Evolutionary conservation across 2,888 invertebrate species (phyloP).

Genomic region (Idaea dimidiata): DNA sequence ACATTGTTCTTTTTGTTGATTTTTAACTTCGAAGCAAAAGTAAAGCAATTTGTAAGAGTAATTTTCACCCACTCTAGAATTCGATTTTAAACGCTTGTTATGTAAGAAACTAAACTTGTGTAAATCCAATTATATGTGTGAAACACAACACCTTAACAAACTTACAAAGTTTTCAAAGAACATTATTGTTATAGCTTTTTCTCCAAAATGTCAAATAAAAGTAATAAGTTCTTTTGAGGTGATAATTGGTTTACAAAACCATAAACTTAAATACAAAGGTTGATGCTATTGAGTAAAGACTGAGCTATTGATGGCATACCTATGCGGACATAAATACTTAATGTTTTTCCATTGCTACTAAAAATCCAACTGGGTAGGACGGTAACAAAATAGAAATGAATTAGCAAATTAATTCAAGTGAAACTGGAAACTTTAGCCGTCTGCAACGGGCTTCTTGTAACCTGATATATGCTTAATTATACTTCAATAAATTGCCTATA

Average conservation of each 20-base stretch:
- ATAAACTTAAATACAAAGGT: not conserved
- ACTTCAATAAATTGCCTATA: not conserved
- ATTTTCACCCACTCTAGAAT: not conserved
- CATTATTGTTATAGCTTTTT: slow-evolving; percentile 1
- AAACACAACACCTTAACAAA: slow-evolving; percentile 4
- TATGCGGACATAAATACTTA: not conserved
- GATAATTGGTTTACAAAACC: slow-evolving; percentile 4
- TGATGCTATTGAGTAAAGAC: not conserved
- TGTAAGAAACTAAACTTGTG: not conserved
- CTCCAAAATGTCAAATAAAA: slow-evolving; percentile 9
- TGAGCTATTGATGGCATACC: not conserved
- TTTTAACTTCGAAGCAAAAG: not conserved
- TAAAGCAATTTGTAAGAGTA: not conserved
- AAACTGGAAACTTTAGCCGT: not conserved
- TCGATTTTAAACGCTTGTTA: not conserved
- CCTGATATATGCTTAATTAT: not conserved
- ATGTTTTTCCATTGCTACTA: not conserved
- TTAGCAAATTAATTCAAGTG: not conserved
- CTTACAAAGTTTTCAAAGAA: not conserved
- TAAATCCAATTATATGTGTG: slow-evolving; percentile 2
- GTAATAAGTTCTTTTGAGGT: slow-evolving; percentile 8
- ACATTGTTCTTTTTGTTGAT: not conserved
- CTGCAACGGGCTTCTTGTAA: slow-evolving; percentile 1
- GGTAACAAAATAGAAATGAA: not conserved
- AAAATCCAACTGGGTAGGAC: not conserved